Base-by-base conservation (phyloP, 2,797 vertebrate species). In the Neosilurus hyrtlii region DNA sequence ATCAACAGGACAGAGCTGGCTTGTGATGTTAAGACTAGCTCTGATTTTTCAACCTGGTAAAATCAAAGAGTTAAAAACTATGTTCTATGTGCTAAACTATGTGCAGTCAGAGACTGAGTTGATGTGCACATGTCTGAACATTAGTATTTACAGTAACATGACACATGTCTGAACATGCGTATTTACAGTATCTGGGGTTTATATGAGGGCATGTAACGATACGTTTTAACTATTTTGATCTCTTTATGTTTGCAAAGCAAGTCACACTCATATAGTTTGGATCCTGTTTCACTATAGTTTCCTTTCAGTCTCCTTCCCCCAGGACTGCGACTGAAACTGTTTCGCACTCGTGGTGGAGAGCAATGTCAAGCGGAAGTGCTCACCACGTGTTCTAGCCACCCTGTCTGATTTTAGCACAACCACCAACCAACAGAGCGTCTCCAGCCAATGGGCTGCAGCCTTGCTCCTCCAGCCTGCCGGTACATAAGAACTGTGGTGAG, bases 371-470 rank as follows among this genome's bases (percentile, higher is more conserved):
- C 85, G 87, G 87, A 89, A 87, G 86, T 81, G 56, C 77, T 76
- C 65, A 87, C 87, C 85, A 86, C 81, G 81, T 86, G 85, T 76
- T 86, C 74, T 76, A 16, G 59, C 52, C 72, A 26, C 85, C 75
- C 83, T 73, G 80, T 86, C 85, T 88, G 88, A 86, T 89, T 89
- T 89, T 86, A 89, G 88, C 85, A 85, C 73, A 89, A 86, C 84
- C 85, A 86, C 87, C 86, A 87, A 86, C 82, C 80, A 87, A 82
- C 72, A 79, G 77, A 51, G 37, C 26, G 62, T 79, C 82, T 82
- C 65, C 77, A 89, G 86, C 89, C 89, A 91, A 87, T 88, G 67
- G 83, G 86, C 83, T 89, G 88, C 88, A 84, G 83, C 79, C 22
- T 51, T 85, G 85, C 85, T 86, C 63, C 83, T 75, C 51, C 71